Evolutionary conservation across 2,888 invertebrate species (phyloP).

Genomic region (Bombylius major): DNA sequence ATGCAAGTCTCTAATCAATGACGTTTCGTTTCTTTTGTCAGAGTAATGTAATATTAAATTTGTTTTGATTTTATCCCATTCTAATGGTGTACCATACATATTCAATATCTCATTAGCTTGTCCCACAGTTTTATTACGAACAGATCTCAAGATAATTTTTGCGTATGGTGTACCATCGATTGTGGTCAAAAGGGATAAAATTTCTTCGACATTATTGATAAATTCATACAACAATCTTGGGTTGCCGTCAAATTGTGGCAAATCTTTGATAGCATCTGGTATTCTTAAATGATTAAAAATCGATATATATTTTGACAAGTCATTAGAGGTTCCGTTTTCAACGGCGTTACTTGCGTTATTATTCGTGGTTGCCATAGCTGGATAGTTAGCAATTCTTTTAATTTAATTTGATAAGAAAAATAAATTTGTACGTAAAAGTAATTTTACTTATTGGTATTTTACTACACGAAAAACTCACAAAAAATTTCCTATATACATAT

Average conservation of each 20-base stretch:
- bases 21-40: conserved; percentile 14
- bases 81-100: conserved; percentile 12
- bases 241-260: conserved; percentile 12
- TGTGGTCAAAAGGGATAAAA: conserved; percentile 2
- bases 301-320: too few relatives aligned
- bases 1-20: conserved; percentile 13
- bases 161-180: conserved; percentile 9
- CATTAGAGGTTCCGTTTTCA: too few relatives aligned
- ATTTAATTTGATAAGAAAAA: too few relatives aligned
- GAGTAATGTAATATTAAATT: conserved; percentile 14
- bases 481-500: too few relatives aligned
- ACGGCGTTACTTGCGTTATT: too few relatives aligned
- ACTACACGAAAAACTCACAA: too few relatives aligned
- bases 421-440: too few relatives aligned
- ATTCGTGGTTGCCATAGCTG: too few relatives aligned
- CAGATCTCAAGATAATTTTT: conserved; percentile 9
- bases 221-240: conserved; percentile 9
- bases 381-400: too few relatives aligned
- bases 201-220: conserved; percentile 13
- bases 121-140: conserved; percentile 14
- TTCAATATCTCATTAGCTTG: conserved; percentile 14
- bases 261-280: conserved; percentile 15
- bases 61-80: conserved; percentile 12
- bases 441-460: too few relatives aligned
- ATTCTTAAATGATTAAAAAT: conserved; percentile 10